Conservation (phyloP, 2,797 vertebrate genomes). For the Hemibagrus guttatus region DNA sequence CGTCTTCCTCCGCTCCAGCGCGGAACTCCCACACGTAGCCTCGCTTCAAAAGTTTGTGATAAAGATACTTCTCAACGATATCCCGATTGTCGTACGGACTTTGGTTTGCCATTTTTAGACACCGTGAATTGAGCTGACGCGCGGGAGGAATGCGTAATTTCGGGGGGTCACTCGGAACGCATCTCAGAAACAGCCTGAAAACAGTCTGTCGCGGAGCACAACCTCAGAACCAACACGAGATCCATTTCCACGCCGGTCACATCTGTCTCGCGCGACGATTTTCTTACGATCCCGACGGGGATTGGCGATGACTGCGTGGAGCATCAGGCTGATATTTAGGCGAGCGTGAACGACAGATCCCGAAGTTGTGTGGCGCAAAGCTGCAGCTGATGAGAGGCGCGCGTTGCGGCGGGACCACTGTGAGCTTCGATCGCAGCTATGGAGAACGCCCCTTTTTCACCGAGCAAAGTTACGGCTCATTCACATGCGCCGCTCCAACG, state of each 20-base stretch:
- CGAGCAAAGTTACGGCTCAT: slow-evolving; percentile 32
- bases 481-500: background rate
- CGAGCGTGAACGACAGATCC: background rate
- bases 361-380: background rate
- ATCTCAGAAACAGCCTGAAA: slow-evolving; percentile 12
- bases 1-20: slow-evolving; percentile 33
- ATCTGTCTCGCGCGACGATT: slow-evolving; percentile 12
- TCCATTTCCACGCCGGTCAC: slow-evolving; percentile 12
- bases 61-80: slow-evolving; percentile 86
- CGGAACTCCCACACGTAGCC: slow-evolving; percentile 82
- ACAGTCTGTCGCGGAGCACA: background rate
- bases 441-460: slow-evolving; percentile 44
- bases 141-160: slow-evolving; percentile 19
- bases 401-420: slow-evolving; percentile 23
- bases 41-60: slow-evolving; percentile 83
- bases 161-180: slow-evolving; percentile 21
- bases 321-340: slow-evolving; percentile 1
- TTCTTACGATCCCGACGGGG: slow-evolving; percentile 5
- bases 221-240: background rate
- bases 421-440: slow-evolving; percentile 4
- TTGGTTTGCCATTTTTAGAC: slow-evolving; percentile 57
- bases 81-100: slow-evolving; percentile 78
- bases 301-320: background rate
- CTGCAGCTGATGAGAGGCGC: slow-evolving; percentile 19
- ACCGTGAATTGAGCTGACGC: slow-evolving; percentile 20